phyloP scores from a whole-genome alignment of 2,888 invertebrate genomes.

The Eulithis testata region DNA sequence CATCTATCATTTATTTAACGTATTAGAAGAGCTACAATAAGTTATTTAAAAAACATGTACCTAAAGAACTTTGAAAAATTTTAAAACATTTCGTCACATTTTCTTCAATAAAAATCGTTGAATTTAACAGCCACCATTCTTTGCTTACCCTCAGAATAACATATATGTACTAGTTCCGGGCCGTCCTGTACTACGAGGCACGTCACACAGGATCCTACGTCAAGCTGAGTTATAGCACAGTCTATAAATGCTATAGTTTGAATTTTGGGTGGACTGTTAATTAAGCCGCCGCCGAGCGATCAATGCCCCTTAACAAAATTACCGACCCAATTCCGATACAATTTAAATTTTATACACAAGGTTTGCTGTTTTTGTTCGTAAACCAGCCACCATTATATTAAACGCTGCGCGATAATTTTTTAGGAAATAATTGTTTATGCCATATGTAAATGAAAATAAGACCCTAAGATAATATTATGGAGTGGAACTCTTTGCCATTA shows the following conservation, averaged over 20 bases:
- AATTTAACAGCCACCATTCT: too few species aligned
- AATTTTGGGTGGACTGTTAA: constrained; percentile 64
- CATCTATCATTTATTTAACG: too few species aligned
- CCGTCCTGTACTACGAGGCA: not conserved
- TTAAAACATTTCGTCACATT: too few species aligned
- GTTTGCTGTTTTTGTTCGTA: constrained; percentile 31
- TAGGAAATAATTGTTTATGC: not conserved
- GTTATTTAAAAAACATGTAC: too few species aligned
- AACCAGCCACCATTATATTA: constrained; percentile 14
- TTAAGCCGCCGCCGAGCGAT: constrained; percentile 70
- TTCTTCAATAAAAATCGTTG: too few species aligned
- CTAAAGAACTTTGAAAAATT: too few species aligned
- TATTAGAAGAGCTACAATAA: too few species aligned
- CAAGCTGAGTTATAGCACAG: constrained; percentile 55
- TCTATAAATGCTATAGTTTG: constrained; percentile 28
- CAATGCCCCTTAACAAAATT: constrained; percentile 62
- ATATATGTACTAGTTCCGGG: too few species aligned
- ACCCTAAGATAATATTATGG: too few species aligned
- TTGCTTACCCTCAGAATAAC: too few species aligned
- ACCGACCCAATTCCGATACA: constrained; percentile 57
- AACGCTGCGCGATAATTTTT: constrained; percentile 1
- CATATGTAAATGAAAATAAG: not conserved
- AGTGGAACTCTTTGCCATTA: too few species aligned
- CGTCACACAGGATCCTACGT: constrained; percentile 47
- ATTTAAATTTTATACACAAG: constrained; percentile 48